Evolutionary conservation across 1,140 invertebrate genomes (phyloP).

Genomic region (Heliothis subflexa): DNA sequence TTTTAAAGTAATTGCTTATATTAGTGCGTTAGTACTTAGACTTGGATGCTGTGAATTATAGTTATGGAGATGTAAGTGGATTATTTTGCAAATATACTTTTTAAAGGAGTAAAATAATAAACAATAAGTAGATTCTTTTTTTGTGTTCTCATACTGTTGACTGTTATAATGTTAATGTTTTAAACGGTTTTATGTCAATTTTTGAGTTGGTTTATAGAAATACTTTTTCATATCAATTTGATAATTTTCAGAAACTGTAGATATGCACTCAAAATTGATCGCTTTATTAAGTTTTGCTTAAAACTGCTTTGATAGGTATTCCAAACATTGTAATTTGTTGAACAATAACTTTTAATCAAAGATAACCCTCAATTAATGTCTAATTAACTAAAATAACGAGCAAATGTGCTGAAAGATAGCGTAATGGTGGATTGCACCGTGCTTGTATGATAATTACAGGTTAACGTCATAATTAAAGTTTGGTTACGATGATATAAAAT

Average conservation of each 20-base stretch:
- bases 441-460: neutral
- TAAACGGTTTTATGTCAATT: too few relatives aligned
- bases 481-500: too few relatives aligned
- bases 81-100: neutral
- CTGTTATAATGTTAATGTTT: too few relatives aligned
- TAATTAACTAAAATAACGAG: constrained; percentile 20
- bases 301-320: too few relatives aligned
- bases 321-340: neutral
- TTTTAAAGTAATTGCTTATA: constrained; percentile 20
- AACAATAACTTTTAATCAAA: constrained; percentile 27
- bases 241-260: too few relatives aligned
- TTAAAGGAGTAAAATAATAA: too few relatives aligned
- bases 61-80: neutral
- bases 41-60: neutral
- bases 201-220: too few relatives aligned
- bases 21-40: neutral
- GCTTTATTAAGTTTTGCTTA: too few relatives aligned
- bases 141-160: too few relatives aligned
- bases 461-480: neutral
- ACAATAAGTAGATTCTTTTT: too few relatives aligned
- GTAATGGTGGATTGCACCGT: neutral
- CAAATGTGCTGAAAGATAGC: neutral
- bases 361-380: neutral
- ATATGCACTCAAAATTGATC: too few relatives aligned
- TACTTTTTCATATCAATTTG: too few relatives aligned